Conservation (phyloP, 2,797 vertebrate species). For the Diglossa cyanea region DNA sequence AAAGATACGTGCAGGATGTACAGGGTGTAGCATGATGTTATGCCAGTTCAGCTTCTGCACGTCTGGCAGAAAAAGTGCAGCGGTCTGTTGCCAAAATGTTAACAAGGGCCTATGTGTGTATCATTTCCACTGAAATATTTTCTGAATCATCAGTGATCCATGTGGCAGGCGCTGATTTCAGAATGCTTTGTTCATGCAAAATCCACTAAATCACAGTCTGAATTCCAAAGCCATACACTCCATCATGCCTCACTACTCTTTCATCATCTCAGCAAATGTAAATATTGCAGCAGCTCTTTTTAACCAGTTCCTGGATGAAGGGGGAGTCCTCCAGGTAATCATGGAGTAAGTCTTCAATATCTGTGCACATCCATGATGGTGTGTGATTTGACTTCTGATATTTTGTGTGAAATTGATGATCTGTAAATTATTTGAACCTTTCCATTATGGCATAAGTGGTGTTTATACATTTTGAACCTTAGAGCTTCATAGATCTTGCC, state of each 20-base stretch:
- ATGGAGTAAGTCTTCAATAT: not conserved
- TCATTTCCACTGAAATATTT: slow-evolving; percentile 40
- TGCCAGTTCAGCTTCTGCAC: slow-evolving; percentile 43
- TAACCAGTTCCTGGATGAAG: not conserved
- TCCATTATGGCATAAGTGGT: not conserved
- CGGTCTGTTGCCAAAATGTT: slow-evolving; percentile 49
- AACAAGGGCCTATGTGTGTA: slow-evolving; percentile 35
- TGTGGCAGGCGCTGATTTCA: slow-evolving; percentile 46
- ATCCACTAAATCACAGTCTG: slow-evolving; percentile 33
- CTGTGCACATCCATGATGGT: fast-evolving
- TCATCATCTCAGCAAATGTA: slow-evolving; percentile 16
- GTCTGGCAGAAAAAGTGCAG: slow-evolving; percentile 29
- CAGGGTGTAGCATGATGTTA: slow-evolving; percentile 15
- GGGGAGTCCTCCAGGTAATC: not conserved
- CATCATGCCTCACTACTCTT: slow-evolving; percentile 17
- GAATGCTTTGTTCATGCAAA: slow-evolving; percentile 45
- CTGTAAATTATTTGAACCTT: not conserved
- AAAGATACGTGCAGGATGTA: slow-evolving; percentile 35
- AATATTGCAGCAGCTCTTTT: not conserved
- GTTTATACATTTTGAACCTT: not conserved
- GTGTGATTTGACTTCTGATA: not conserved
- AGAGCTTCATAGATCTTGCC: not conserved
- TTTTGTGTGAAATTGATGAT: not conserved
- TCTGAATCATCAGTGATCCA: slow-evolving; percentile 40
- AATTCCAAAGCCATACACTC: not conserved